Base-by-base conservation (phyloP, 2,888 invertebrate species). In the Atethmia centrago region DNA sequence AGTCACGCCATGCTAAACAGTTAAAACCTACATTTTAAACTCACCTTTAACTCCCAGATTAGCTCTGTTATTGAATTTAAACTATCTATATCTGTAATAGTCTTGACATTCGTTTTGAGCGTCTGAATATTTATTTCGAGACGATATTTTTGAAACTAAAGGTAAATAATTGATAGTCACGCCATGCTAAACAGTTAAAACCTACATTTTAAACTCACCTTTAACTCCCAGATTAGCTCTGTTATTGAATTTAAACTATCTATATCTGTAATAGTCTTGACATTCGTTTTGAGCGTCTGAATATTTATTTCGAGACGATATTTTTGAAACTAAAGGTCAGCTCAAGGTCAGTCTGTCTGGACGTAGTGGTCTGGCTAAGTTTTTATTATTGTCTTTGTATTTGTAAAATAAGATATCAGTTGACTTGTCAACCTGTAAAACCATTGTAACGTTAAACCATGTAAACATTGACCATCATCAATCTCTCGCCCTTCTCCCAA, bases 261-360 rank as follows among this genome's bases (percentile, higher is more conserved):
- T 66, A 49, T 64, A 36, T 36, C 3, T 36, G 36, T 36, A 36
- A 36, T 47, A 49, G 8, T 59, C 59, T 70, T 70, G 49, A 74
- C 36, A 70, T 59, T 80, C n/a, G 14, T 67, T 80, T 63, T 14
- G 12, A 58, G 4, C 14, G 12, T 42, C 63, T 65, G 45, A 75
- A 80, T 75, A 75, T 51, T 80, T 53, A 77, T 70, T 61, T 42
- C 9, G 4, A 63, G 58, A 55, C 42, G 49, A 64, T 71, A 79
- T 71, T 71, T 67, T 59, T 25, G 64, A 59, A 64, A 36, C 14
- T 21, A 31, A 68, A 75, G 67, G 70, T 53, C 45, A 64, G 10
- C 2, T 47, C 62, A 79, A 69, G 65, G 40, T 64, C 40, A 40
- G 12, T 28, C 14, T 63, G 63, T 77, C 58, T 77, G 76, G 49